These are phyloP conservation scores for Sparidentex hasta DNA, from an alignment of 2,797 vertebrate species.

Conservation along the genomic window DNA sequence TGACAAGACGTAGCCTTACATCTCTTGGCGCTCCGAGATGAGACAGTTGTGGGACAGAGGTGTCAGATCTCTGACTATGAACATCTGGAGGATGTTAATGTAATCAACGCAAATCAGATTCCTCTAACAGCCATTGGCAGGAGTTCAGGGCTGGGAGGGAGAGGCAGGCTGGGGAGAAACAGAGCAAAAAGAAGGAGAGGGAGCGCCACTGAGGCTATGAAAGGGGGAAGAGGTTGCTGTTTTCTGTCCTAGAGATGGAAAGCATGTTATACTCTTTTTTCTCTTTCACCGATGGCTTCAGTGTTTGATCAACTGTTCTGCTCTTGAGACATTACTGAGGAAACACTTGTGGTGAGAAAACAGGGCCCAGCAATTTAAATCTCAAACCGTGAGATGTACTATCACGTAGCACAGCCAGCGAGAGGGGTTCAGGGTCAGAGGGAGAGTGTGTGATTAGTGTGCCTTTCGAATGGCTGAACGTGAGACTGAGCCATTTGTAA, in stretches of 20 bases:
- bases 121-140: constrained; percentile 65
- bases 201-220: constrained; percentile 20
- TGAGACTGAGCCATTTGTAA: constrained; percentile 80
- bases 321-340: constrained; percentile 46
- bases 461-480: constrained; percentile 58
- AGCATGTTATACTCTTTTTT: constrained; percentile 32
- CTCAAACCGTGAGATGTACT: constrained; percentile 45
- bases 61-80: constrained; percentile 71
- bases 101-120: constrained; percentile 77
- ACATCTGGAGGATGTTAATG: constrained; percentile 83
- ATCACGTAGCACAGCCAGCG: constrained; percentile 40
- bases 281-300: constrained; percentile 16
- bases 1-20: constrained; percentile 21
- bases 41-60: constrained; percentile 65
- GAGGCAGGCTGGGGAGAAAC: constrained; percentile 48
- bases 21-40: constrained; percentile 45
- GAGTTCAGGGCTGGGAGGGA: constrained; percentile 57
- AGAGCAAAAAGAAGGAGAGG: constrained; percentile 33
- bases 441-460: constrained; percentile 49
- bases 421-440: constrained; percentile 54
- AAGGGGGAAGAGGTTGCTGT: constrained; percentile 42
- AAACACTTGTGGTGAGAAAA: constrained; percentile 66
- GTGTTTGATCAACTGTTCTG: constrained; percentile 29
- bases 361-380: constrained; percentile 56
- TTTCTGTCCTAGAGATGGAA: constrained; percentile 42